Evolutionary conservation across 2,797 vertebrate genomes (phyloP), one percentile per base, ranked within the genome.

Genomic region (Chelon auratus): DNA sequence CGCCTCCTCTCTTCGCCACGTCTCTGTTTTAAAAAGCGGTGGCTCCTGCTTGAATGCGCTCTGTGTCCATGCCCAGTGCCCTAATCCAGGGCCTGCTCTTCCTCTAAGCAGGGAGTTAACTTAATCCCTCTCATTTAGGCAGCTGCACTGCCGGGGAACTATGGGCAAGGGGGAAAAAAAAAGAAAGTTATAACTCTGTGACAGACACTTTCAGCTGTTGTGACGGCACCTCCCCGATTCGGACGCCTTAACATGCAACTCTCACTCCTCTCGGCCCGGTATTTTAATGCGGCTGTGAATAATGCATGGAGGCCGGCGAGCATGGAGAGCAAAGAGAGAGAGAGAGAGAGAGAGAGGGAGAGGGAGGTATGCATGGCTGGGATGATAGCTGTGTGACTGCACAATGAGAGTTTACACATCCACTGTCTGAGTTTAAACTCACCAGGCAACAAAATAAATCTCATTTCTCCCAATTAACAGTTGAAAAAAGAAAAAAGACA

Each of bases 51-150:
- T 92, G 89, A 94, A 83, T 81, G 86, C 85, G 66, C 89, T 68
- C 92, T 88, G 82, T 89, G 91, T 93, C 92, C 91, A 93, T 80
- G 91, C 88, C 91, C 77, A 72, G 70, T 78, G 53, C 91, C 88
- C 81, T 91, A 88, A 91, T 90, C 84, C 89, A 89, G 90, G 92
- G 81, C 68, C 92, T 89, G 88, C 87, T 91, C 92, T 90, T 89
- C 86, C 90, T 92, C 81, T 92, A 92, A 94, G 87, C 84, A 81
- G 78, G 85, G 88, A 89, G 83, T 93, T 90, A 89, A 85, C 89
- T 88, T 95, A 95, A 93, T 86, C 88, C 92, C 80, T 85, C 92
- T 87, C 94, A 89, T 91, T 93, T 87, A 92, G 94, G 90, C 84
- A 93, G 91, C 89, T 92, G 91, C 90, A 93, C 75, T 93, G 86